phyloP scores from a whole-genome alignment of 2,888 invertebrate genomes.

The Latrodectus hesperus region DNA sequence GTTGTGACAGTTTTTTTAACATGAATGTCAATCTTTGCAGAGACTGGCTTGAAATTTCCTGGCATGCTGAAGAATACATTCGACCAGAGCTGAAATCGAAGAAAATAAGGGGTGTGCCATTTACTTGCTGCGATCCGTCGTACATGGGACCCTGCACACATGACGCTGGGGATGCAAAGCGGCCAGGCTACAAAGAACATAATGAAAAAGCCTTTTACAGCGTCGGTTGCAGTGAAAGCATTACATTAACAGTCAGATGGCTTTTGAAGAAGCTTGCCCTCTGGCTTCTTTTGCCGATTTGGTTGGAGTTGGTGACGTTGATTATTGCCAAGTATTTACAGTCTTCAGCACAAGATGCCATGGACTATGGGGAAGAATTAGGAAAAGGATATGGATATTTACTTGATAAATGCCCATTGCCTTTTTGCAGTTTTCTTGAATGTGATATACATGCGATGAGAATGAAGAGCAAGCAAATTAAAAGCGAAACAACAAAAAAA shows the following conservation, averaged over 20 bases:
- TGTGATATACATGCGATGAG: slow-evolving; percentile 16
- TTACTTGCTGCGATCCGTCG: slow-evolving; percentile 58
- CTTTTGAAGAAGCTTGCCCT: slow-evolving; percentile 27
- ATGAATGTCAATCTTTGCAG: not conserved
- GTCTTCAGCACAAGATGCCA: slow-evolving; percentile 30
- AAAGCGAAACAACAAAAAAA: not conserved
- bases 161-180: slow-evolving; percentile 16
- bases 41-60: slow-evolving; percentile 44
- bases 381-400: slow-evolving; percentile 44
- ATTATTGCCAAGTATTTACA: slow-evolving; percentile 42
- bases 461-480: not conserved
- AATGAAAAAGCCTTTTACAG: slow-evolving; percentile 28
- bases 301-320: slow-evolving; percentile 36
- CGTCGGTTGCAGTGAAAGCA: slow-evolving; percentile 39
- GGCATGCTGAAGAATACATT: slow-evolving; percentile 54
- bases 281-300: slow-evolving; percentile 49
- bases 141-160: slow-evolving; percentile 53
- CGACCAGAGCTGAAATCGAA: slow-evolving; percentile 22
- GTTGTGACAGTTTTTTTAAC: too few species aligned
- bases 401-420: slow-evolving; percentile 33
- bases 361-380: slow-evolving; percentile 15
- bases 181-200: slow-evolving; percentile 29
- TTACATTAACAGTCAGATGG: slow-evolving; percentile 21
- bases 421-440: slow-evolving; percentile 25
- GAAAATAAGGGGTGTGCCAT: slow-evolving; percentile 45